Conservation (phyloP, 2,113 vertebrate species). For the Fukomys damarensis region DNA sequence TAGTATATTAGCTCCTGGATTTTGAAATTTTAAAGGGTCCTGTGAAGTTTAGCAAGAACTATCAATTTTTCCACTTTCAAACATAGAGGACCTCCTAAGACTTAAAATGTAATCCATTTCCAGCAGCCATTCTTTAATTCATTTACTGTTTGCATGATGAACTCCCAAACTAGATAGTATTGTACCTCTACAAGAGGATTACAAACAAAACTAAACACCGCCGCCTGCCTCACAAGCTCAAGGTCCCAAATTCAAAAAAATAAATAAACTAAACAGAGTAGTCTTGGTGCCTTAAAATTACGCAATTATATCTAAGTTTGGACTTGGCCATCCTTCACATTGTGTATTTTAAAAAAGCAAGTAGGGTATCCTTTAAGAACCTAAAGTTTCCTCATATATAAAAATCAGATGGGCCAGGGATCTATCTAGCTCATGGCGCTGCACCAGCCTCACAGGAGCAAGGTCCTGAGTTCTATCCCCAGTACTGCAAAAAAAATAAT, state of each 20-base stretch:
- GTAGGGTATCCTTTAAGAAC: neutral
- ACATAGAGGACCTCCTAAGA: neutral
- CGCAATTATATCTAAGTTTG: neutral
- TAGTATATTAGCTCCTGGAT: neutral
- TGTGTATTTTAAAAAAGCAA: neutral
- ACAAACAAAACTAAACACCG: too few species aligned
- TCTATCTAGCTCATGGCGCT: neutral
- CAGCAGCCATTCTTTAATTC: conserved; percentile 11
- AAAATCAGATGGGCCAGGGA: neutral
- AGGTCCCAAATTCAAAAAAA: too few species aligned
- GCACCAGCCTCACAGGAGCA: too few species aligned
- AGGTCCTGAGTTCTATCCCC: too few species aligned
- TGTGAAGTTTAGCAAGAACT: conserved; percentile 21
- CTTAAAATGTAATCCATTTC: conserved; percentile 1
- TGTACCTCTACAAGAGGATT: neutral
- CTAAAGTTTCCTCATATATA: neutral
- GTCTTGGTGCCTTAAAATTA: conserved; percentile 6
- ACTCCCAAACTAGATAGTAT: neutral
- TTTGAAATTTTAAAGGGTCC: neutral
- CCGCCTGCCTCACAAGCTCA: too few species aligned
- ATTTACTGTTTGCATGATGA: conserved; percentile 3
- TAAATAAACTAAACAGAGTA: neutral
- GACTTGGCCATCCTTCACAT: neutral
- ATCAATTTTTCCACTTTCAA: neutral
- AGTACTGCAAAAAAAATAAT: neutral